phyloP scores from a whole-genome alignment of 1,140 invertebrate genomes.

The Drosophila nigrodunni region DNA sequence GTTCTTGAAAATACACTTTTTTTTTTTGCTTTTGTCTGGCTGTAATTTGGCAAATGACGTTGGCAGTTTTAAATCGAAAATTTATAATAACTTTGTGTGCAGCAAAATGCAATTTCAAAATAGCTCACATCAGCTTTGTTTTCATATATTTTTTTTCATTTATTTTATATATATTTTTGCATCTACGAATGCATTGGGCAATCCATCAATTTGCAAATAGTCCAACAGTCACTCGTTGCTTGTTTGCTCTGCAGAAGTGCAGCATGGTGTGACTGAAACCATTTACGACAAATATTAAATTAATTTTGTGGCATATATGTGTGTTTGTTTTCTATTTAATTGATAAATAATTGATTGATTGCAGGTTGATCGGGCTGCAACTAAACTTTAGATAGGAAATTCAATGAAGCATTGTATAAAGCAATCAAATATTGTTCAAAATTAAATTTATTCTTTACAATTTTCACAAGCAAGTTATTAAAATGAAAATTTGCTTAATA shows the following conservation, averaged over 20 bases:
- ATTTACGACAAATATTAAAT: neutral
- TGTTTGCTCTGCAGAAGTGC: neutral
- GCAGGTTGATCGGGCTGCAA: too few species aligned
- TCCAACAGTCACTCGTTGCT: constrained; percentile 5
- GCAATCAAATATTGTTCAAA: too few species aligned
- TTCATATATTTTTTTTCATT: too few species aligned
- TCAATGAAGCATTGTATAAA: too few species aligned
- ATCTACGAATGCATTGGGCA: neutral
- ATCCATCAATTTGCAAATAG: constrained; percentile 27
- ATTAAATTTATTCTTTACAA: too few species aligned
- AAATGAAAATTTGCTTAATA: too few species aligned
- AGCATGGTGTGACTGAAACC: neutral
- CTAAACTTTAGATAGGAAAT: too few species aligned
- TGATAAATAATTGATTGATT: neutral
- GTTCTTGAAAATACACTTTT: constrained; percentile 13
- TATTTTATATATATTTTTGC: neutral
- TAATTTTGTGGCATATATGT: too few species aligned
- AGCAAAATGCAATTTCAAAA: neutral
- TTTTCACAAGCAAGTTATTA: too few species aligned
- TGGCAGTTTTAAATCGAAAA: neutral
- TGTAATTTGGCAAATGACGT: neutral
- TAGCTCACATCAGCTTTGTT: neutral
- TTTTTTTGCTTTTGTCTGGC: too few species aligned
- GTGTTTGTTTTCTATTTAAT: too few species aligned
- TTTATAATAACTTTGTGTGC: constrained; percentile 1